Evolutionary conservation across 2,113 vertebrate genomes (phyloP).

Genomic region (Psittacus erithacus): DNA sequence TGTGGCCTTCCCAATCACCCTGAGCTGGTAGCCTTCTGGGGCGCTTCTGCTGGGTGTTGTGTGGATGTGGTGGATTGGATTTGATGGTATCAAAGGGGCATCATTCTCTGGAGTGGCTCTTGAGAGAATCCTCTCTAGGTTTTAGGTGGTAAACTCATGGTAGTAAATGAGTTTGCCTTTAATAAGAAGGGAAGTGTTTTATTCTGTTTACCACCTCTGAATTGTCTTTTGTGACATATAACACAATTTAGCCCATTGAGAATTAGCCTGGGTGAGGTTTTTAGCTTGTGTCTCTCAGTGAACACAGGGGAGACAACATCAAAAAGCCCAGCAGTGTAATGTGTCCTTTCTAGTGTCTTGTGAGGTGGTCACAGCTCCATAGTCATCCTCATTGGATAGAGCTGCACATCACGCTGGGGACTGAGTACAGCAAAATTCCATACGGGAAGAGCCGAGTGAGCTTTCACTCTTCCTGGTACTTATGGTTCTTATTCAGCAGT

Average conservation of each 20-base stretch:
- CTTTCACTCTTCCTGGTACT: fast-evolving
- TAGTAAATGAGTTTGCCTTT: not conserved
- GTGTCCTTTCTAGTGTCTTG: not conserved
- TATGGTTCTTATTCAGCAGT: not conserved
- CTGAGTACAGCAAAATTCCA: not conserved
- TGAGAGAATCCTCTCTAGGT: fast-evolving
- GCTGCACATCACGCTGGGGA: not conserved
- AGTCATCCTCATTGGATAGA: not conserved
- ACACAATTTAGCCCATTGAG: fast-evolving
- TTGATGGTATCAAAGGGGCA: not conserved
- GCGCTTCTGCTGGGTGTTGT: too few species aligned
- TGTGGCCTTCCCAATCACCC: conserved; percentile 97
- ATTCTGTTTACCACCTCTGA: not conserved
- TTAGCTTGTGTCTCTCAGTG: not conserved
- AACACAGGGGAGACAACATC: not conserved
- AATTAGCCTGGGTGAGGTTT: not conserved
- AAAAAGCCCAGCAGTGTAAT: not conserved
- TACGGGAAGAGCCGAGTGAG: not conserved
- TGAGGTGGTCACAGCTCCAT: not conserved
- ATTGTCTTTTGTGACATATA: not conserved
- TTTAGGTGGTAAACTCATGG: not conserved
- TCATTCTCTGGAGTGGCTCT: not conserved
- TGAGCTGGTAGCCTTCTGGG: conserved; percentile 84
- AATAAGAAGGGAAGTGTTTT: not conserved
- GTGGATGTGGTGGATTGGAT: not conserved